phyloP scores from a whole-genome alignment of 2,888 invertebrate species.

The Athalia circularis region DNA sequence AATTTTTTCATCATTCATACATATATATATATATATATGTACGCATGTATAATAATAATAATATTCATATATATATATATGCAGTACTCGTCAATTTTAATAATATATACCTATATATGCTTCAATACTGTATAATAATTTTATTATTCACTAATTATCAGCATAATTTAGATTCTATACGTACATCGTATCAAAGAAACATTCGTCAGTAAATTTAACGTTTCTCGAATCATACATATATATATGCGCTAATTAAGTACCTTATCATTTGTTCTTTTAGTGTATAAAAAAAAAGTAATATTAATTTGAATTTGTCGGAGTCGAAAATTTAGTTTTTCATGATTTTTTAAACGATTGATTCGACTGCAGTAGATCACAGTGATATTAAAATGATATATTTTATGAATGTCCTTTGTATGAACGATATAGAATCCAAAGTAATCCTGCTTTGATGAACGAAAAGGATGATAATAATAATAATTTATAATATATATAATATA shows the following conservation, averaged over 20 bases:
- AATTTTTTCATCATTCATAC: slow-evolving; percentile 54
- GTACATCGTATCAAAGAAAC: slow-evolving; percentile 16
- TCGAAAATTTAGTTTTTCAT: neutral
- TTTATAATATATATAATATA: slow-evolving; percentile 48
- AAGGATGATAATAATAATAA: slow-evolving; percentile 53
- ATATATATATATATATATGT: slow-evolving; percentile 44
- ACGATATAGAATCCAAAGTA: slow-evolving; percentile 37
- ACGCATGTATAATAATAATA: slow-evolving; percentile 24
- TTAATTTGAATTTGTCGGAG: neutral
- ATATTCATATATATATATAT: slow-evolving; percentile 48
- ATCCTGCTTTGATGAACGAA: slow-evolving; percentile 29
- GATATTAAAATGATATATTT: neutral
- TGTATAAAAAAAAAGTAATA: neutral
- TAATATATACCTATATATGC: slow-evolving; percentile 50
- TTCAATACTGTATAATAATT: slow-evolving; percentile 41
- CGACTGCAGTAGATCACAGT: too few relatives aligned
- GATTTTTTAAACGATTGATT: neutral
- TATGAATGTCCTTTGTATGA: slow-evolving; percentile 26
- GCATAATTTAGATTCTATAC: slow-evolving; percentile 35
- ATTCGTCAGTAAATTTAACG: too few relatives aligned
- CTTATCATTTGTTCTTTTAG: neutral
- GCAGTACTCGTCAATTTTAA: slow-evolving; percentile 39
- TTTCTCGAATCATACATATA: neutral
- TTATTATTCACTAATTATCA: slow-evolving; percentile 7
- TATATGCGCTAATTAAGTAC: slow-evolving; percentile 34